phyloP scores from a whole-genome alignment of 1,140 invertebrate species.

The Gonatopus flavifemur region DNA sequence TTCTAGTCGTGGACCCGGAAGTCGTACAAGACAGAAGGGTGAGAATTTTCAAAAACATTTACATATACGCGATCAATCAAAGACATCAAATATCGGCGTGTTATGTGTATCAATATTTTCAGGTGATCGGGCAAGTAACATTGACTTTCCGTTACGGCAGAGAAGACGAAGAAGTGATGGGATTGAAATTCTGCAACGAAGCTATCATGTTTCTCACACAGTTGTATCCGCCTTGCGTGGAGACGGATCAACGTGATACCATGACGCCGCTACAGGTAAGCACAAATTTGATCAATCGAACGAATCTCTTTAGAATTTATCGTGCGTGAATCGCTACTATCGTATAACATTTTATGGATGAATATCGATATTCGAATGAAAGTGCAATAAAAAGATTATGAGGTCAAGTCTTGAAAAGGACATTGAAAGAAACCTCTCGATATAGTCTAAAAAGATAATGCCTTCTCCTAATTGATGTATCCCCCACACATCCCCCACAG shows the following conservation, averaged over 20 bases:
- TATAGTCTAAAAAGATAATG: no score
- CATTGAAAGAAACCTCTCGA: no score
- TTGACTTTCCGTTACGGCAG: conserved; percentile 86
- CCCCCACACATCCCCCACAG: no score
- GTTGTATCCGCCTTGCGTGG: conserved; percentile 70
- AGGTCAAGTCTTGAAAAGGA: no score
- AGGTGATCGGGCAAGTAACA: conserved; percentile 81
- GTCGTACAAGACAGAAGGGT: conserved; percentile 72
- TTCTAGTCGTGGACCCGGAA: conserved; percentile 77
- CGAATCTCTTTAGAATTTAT: no score
- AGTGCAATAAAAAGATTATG: no score
- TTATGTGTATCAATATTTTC: conserved; percentile 10
- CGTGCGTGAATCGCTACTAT: no score
- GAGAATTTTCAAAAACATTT: conserved; percentile 24
- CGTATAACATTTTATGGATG: no score
- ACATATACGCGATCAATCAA: neutral
- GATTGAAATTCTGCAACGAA: conserved; percentile 88
- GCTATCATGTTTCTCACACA: conserved; percentile 84
- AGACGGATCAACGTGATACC: conserved; percentile 61
- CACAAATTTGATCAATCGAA: no score
- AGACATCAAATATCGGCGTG: neutral
- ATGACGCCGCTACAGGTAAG: conserved; percentile 76
- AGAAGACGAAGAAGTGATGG: conserved; percentile 92
- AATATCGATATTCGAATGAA: no score
- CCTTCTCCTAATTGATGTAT: no score